A percentile compares a stretch with the other conserved stretches of the same genome.
These are phyloP conservation scores for Hypolimnas misippus DNA, from an alignment of 2,888 invertebrate genomes.

Conservation along the genomic window DNA sequence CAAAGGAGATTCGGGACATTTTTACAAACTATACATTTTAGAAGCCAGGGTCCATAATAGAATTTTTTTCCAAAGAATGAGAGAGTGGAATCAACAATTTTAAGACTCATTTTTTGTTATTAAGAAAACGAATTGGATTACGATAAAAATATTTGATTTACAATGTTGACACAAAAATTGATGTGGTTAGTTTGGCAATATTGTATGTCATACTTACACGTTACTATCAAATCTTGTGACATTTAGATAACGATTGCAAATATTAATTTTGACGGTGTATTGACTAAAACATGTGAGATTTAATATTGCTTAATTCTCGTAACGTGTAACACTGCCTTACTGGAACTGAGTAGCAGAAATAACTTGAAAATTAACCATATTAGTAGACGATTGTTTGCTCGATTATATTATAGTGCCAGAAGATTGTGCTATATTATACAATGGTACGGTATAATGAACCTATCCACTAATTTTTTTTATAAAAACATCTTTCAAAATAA, in stretches of 20 bases:
- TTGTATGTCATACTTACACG: constrained; percentile 23
- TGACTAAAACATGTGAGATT: constrained; percentile 27
- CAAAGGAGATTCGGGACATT: no score
- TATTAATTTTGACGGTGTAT: constrained; percentile 35
- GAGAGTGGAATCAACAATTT: no score
- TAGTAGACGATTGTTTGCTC: neutral
- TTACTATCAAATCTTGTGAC: constrained; percentile 22
- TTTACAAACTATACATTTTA: no score
- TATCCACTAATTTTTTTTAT: no score
- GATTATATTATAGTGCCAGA: neutral
- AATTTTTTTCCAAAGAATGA: no score
- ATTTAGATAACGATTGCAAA: constrained; percentile 35
- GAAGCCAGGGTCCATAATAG: neutral
- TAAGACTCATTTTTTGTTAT: no score
- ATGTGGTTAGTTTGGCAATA: neutral
- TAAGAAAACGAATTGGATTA: no score
- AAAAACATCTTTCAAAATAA: no score
- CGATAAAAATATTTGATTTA: no score
- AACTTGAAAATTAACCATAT: neutral
- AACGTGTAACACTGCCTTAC: constrained; percentile 16
- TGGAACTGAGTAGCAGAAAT: constrained; percentile 5
- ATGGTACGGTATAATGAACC: no score
- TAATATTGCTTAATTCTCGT: constrained; percentile 24
- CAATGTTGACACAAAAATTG: neutral
- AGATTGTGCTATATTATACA: neutral